Evolutionary conservation across 2,797 vertebrate genomes (phyloP).

Genomic region (Sciurus carolinensis): DNA sequence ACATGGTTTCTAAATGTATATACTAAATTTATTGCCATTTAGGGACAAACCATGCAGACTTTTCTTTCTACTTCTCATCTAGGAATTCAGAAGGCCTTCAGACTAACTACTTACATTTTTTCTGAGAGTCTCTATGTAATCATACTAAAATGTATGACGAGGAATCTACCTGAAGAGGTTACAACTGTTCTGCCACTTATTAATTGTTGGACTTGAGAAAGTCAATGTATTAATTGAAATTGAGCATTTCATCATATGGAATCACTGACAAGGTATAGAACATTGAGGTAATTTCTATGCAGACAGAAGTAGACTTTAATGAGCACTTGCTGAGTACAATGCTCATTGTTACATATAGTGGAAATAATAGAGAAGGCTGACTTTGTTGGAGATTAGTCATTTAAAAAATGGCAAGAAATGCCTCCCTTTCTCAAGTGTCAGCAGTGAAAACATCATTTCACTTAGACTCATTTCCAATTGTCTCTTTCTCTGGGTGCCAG

Average conservation of each 20-base stretch:
- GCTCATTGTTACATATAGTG: background rate
- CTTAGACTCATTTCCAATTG: background rate
- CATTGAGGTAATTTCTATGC: background rate
- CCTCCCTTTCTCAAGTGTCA: background rate
- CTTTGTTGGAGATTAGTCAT: background rate
- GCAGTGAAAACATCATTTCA: background rate
- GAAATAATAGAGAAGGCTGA: background rate
- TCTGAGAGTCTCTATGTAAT: background rate
- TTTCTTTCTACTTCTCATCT: background rate
- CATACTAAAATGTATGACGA: background rate
- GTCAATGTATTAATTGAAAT: background rate
- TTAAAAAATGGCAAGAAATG: background rate
- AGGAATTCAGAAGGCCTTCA: background rate
- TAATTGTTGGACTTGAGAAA: conserved; percentile 22
- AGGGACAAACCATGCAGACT: background rate
- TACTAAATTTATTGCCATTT: background rate
- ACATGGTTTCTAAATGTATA: background rate
- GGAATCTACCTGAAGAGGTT: background rate
- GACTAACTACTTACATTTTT: background rate
- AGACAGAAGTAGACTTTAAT: background rate
- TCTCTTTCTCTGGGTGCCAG: background rate
- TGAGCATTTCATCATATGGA: background rate
- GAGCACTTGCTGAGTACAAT: background rate
- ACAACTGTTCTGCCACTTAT: background rate
- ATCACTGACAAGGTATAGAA: background rate